Base-by-base conservation (phyloP, 2,113 vertebrate species). In the Aplodontia rufa region DNA sequence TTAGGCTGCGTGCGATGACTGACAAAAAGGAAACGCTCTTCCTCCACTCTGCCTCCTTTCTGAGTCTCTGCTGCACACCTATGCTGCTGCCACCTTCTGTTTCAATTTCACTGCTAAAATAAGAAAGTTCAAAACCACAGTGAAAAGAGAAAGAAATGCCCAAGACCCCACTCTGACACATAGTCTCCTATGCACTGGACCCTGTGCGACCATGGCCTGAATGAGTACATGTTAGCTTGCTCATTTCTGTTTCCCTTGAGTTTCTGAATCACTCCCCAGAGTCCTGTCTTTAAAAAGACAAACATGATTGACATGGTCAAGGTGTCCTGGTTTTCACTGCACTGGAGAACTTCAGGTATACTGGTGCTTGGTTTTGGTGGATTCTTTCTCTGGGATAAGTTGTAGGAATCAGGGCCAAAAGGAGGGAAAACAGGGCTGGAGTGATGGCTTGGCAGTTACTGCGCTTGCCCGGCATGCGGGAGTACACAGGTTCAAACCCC, bases 51-150 rank as follows among this genome's bases (percentile, higher is more conserved):
- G 64, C 53, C 22, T 88, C 8, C 26, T 5, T 60, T 87, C 51
- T 93, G 24, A 66, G 69, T 69, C 49, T 69, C 45, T 81, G 82
- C 60, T 40, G 19, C 19, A 60, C 28, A 17, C 16, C 49, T 75
- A 2, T 53, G 60, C 53, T 10, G 4, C 24, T 37, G 14, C 58
- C 71, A n/a, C 51, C 26, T 71, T 66, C 35, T 75, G 35, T 58
- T 69, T 62, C 53, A 49, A 90, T 30, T 81, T 86, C 40, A 16
- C 72, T 55, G 69, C 37, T 69, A 88, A 84, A 94, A 80, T 87
- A 72, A 85, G 19, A 74, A 85, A 81, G 22, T 32, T 81, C 14
- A 89, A 83, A 93, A 72, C 42, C 32, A 53, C 1, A 1, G 24
- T 10, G 20, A 16, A 83, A 90, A 62, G 20, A 42, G 28, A 24